phyloP scores from a whole-genome alignment of 2,113 vertebrate species.

The Eulemur rufifrons region DNA sequence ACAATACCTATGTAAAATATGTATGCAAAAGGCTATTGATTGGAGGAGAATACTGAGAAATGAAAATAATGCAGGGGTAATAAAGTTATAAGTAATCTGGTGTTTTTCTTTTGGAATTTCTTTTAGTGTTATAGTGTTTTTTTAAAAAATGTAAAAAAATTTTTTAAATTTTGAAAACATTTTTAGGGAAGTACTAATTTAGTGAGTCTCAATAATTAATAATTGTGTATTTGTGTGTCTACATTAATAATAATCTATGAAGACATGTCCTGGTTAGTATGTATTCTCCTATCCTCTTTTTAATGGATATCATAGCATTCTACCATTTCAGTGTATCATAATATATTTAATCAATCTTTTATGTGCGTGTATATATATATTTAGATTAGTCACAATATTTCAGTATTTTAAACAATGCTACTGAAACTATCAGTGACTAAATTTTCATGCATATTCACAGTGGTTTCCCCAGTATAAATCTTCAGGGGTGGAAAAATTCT shows the following conservation, averaged over 20 bases:
- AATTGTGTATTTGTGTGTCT: not conserved
- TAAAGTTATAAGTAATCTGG: not conserved
- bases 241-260: not conserved
- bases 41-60: constrained; percentile 4
- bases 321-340: not conserved
- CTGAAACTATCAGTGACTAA: not conserved
- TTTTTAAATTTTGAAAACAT: not conserved
- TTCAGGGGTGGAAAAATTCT: not conserved
- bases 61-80: not conserved
- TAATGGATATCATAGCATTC: not conserved
- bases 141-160: not conserved
- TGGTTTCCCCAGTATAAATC: not conserved
- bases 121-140: not conserved
- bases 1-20: not conserved
- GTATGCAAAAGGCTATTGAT: not conserved
- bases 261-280: not conserved
- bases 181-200: not conserved
- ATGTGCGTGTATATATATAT: not conserved
- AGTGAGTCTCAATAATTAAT: constrained; percentile 15
- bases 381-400: not conserved
- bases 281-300: not conserved
- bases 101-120: constrained; percentile 15
- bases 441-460: not conserved
- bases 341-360: not conserved
- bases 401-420: not conserved